Percentiles rank a stretch among this genome's conserved stretches.
Conservation (phyloP, 1,140 invertebrate species). For the Drosophila parabipectinata region DNA sequence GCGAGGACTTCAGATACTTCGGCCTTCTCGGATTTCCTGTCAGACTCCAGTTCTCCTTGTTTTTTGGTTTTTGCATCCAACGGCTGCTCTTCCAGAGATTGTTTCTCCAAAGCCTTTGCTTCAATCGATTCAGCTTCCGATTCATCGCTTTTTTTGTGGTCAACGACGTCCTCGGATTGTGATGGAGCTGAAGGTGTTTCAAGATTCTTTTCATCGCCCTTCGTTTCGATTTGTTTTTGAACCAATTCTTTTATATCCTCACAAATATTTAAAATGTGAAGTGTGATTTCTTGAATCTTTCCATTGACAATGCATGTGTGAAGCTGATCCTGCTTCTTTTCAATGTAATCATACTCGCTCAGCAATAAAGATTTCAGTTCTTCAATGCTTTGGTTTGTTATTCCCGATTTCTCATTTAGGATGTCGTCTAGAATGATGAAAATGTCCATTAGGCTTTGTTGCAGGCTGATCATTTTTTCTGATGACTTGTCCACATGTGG, state of each 20-base stretch:
- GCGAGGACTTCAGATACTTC: constrained; percentile 39
- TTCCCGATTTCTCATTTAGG: constrained; percentile 41
- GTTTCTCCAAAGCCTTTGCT: constrained; percentile 28
- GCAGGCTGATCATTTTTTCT: constrained; percentile 65
- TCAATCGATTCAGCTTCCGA: constrained; percentile 34
- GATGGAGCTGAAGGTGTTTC: constrained; percentile 52
- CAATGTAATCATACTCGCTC: constrained; percentile 55
- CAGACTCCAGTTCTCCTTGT: constrained; percentile 23
- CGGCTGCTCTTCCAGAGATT: constrained; percentile 21
- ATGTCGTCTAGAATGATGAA: constrained; percentile 70
- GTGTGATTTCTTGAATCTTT: constrained; percentile 45
- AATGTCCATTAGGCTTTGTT: constrained; percentile 72
- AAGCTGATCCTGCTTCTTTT: constrained; percentile 36
- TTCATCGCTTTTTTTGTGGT: constrained; percentile 1
- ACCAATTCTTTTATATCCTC: constrained; percentile 37
- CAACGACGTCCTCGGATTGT: constrained; percentile 32
- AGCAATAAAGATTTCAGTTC: constrained; percentile 49
- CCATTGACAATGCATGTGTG: constrained; percentile 32
- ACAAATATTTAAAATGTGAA: constrained; percentile 43
- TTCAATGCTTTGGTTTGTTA: constrained; percentile 41
- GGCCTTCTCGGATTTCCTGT: constrained; percentile 35
- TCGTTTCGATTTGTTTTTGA: constrained; percentile 13
- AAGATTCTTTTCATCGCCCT: constrained; percentile 7
- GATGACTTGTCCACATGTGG: constrained; percentile 58
- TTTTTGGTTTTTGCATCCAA: background rate